Conservation (phyloP, 2,113 vertebrate species). For the Amia ocellicauda region DNA sequence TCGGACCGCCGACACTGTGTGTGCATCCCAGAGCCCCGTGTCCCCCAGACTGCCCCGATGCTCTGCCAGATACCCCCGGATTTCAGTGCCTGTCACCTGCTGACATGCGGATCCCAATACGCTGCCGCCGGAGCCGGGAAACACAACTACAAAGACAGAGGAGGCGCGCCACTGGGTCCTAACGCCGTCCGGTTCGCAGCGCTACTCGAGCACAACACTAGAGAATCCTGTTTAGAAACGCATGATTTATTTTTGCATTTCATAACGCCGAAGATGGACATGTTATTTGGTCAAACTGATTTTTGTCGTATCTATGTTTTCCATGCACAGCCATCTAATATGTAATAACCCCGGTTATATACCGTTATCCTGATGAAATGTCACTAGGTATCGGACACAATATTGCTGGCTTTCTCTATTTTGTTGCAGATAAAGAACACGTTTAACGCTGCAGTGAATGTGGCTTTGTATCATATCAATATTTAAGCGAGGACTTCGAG, state of each 20-base stretch:
- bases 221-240: not conserved
- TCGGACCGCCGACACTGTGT: not conserved
- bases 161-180: constrained; percentile 59
- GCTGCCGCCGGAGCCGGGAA: constrained; percentile 48
- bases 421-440: too few relatives aligned
- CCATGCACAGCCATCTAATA: too few relatives aligned
- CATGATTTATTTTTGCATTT: not conserved
- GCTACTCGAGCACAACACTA: not conserved
- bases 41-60: not conserved
- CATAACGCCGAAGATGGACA: too few relatives aligned
- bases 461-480: too few relatives aligned
- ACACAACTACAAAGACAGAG: constrained; percentile 58
- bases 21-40: constrained; percentile 3
- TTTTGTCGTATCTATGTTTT: too few relatives aligned
- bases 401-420: too few relatives aligned
- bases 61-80: not conserved
- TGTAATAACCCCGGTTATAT: too few relatives aligned
- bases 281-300: too few relatives aligned
- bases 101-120: constrained; percentile 29
- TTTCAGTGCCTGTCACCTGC: constrained; percentile 14
- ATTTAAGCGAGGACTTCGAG: too few relatives aligned
- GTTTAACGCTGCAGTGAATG: too few relatives aligned
- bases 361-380: too few relatives aligned
- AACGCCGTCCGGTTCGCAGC: constrained; percentile 37
- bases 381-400: too few relatives aligned